Evolutionary conservation across 35 echinoderm and acorn worm genomes (phyloP), one percentile per base, ranked within the genome.

Genomic region (Hemicentrotus pulcherrimus): DNA sequence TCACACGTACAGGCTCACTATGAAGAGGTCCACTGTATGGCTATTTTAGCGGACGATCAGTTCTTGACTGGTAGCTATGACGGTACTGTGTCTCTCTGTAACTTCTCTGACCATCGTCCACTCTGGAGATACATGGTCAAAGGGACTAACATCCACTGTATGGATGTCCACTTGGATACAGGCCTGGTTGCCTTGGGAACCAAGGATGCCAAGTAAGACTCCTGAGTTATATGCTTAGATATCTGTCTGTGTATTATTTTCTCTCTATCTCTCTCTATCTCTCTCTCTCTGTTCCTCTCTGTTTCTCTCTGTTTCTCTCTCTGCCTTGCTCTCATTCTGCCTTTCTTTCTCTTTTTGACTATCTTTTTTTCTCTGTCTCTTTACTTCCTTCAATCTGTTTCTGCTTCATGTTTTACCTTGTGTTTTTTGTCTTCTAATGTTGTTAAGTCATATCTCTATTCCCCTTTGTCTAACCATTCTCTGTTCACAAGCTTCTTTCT

Each of bases 71-170:
- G 93, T 90, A 97, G 97, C 32, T 97, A 96, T 46, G 98, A 99
- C 92, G 98, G 98, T 15, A 96, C 95, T 33, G 91, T 99, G 28
- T 94, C 95, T 12, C 95, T 97, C 19, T 96, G 94, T 32, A 95
- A 97, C 95, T 94, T 94, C 31, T 46, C 32, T 58, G 71, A 94
- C 28, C 98, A 97, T 86, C 89, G 95, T 88, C 52, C 96, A 6
- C 35, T 99, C 35, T 99, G 98, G 98, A 99, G 95, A 88, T 94
- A 97, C 94, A 89, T 91, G 86, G 78, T 97, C n/a, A 99, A 97
- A 61, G 97, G 97, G 3, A 95, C 87, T 41, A 99, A 99, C n/a
- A 89, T 96, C 28, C 96, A 96, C 14, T 97, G 98, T 96, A 47
- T 99, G 32, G 97, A 97, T 94, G 90, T 97, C n/a, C 58, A 96